Conservation (phyloP, 2,888 invertebrate species). For the Lochmaea capreae region DNA sequence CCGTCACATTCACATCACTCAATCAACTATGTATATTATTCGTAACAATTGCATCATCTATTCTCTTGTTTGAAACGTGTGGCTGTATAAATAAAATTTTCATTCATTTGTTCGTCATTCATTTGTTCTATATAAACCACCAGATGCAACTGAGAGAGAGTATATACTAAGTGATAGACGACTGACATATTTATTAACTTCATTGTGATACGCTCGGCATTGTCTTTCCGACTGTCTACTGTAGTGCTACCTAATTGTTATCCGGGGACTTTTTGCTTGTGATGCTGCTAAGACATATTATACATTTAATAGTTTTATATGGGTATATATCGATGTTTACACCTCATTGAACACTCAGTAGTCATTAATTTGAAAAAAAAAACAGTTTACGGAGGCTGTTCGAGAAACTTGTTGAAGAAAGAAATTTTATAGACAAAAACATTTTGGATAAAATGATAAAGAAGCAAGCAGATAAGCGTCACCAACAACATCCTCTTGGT, state of each 20-base stretch:
- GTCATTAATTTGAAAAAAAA: background rate
- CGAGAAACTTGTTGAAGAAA: background rate
- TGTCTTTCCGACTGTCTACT: constrained; percentile 44
- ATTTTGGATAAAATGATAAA: no score
- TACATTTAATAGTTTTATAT: background rate
- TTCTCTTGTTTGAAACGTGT: constrained; percentile 52
- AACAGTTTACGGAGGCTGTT: background rate
- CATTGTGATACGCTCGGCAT: constrained; percentile 46
- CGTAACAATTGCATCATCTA: constrained; percentile 33
- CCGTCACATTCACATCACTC: background rate
- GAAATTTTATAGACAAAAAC: no score
- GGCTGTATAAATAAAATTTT: constrained; percentile 46
- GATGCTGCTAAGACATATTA: constrained; percentile 20
- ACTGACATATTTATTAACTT: constrained; percentile 50
- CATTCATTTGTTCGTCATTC: constrained; percentile 53
- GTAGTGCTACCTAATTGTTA: constrained; percentile 44
- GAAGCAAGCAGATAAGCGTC: no score
- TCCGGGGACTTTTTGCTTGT: constrained; percentile 28
- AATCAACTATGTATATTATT: constrained; percentile 21
- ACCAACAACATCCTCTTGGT: no score
- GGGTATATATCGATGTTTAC: background rate
- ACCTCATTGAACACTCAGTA: background rate
- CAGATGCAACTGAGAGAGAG: constrained; percentile 40
- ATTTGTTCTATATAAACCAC: constrained; percentile 48
- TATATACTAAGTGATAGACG: constrained; percentile 45